phyloP scores from a whole-genome alignment of 2,888 invertebrate species.

The Pachymerium ferrugineum region DNA sequence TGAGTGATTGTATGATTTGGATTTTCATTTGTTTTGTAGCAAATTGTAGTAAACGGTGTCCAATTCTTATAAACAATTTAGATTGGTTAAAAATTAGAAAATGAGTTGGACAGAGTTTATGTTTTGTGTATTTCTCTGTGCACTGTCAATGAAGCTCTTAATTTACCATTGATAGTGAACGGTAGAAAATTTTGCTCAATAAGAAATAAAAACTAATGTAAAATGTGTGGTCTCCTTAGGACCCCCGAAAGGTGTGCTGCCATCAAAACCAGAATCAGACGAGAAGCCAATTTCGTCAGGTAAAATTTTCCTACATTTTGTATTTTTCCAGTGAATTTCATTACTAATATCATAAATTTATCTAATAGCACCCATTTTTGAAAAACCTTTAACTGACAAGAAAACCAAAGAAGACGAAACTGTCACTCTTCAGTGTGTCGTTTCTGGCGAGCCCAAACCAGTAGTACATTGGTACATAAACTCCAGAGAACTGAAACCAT shows the following conservation, averaged over 20 bases:
- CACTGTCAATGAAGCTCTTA: no score
- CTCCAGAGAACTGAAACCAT: slow-evolving; percentile 68
- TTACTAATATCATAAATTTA: no score
- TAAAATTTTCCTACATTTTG: no score
- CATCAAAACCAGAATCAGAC: not conserved
- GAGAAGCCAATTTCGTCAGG: not conserved
- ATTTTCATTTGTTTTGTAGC: not conserved
- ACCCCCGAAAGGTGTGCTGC: not conserved
- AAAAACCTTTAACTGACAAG: slow-evolving; percentile 76
- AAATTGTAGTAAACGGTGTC: no score
- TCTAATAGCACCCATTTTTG: slow-evolving; percentile 84
- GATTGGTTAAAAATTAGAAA: no score
- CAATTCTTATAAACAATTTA: no score
- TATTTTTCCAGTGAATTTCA: no score
- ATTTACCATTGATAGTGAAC: not conserved
- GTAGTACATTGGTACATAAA: slow-evolving; percentile 84
- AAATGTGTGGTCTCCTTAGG: slow-evolving; percentile 19
- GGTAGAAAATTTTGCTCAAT: not conserved
- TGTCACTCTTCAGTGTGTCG: slow-evolving; percentile 72
- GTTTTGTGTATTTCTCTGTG: not conserved
- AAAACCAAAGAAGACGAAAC: slow-evolving; percentile 74
- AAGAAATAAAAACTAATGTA: not conserved
- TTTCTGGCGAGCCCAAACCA: slow-evolving; percentile 76
- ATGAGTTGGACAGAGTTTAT: no score
- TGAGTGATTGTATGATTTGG: not conserved